Base-by-base conservation (phyloP, 2,888 invertebrate species). In the Spisula subtruncata region DNA sequence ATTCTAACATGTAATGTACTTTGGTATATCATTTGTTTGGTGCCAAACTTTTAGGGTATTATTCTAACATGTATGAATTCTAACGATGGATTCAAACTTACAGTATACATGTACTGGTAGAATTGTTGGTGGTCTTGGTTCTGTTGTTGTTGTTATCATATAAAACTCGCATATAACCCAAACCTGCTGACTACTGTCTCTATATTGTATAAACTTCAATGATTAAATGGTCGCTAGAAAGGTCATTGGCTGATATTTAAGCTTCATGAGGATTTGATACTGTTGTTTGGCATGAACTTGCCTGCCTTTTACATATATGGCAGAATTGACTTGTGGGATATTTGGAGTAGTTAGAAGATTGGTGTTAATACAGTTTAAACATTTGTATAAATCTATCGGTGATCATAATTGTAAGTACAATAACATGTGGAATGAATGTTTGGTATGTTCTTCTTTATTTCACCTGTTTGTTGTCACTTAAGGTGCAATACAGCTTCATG, bases 401-500 rank as follows among this genome's bases (percentile, higher is more conserved):
- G 10, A 16, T 32, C 8, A 29, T 29, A 71, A 32, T 12, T 71
- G 71, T 71, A 6, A 8, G 71, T 71, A n/a, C 18, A n/a, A 10
- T 16, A 32, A 32, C 32, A 8, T 71, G 71, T 71, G 12, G 29
- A 4, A 29, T 32, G 32, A 4, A 29, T 29, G 32, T 29, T 71
- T 71, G 6, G n/a, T 32, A 32, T 2, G 71, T 71, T 71, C 32
- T 71, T 71, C 12, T 71, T 29, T 71, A 71, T 25, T 29, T 71
- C 71, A 71, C 71, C 71, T 71, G 71, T 71, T 71, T 32, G 32
- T 71, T 29, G 71, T 32, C n/a, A 71, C 71, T 71, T 29, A 32
- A n/a, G 71, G 71, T 71, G 71, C 71, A 71, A 71, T 71, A n/a
- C n/a, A n/a, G n/a, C n/a, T n/a, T n/a, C n/a, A n/a, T n/a, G n/a